Evolutionary conservation across 1,140 invertebrate genomes (phyloP).

Genomic region (Vanessa tameamea): DNA sequence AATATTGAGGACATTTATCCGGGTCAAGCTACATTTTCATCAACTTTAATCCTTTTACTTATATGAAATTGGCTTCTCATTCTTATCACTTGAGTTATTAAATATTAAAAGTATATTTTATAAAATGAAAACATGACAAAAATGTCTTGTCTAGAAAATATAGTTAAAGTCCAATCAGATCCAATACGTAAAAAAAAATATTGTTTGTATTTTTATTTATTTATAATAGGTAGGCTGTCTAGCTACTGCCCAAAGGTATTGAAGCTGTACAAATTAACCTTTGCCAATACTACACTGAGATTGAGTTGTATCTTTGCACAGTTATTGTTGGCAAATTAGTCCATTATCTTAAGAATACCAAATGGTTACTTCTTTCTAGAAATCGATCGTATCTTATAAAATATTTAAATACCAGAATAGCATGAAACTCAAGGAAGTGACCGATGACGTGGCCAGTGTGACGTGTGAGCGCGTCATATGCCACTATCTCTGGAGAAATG

Average conservation of each 20-base stretch:
- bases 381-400: slow-evolving; percentile 1
- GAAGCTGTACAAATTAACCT: too few species aligned
- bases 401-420: background rate
- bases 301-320: too few species aligned
- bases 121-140: too few species aligned
- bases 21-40: slow-evolving; percentile 35
- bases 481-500: slow-evolving; percentile 42
- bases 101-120: background rate
- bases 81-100: background rate
- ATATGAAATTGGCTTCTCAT: slow-evolving; percentile 14
- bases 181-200: too few species aligned
- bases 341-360: background rate
- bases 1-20: slow-evolving; percentile 42
- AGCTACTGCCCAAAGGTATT: too few species aligned
- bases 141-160: too few species aligned
- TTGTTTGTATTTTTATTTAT: too few species aligned
- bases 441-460: slow-evolving; percentile 15
- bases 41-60: slow-evolving; percentile 31
- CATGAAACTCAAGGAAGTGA: background rate
- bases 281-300: too few species aligned
- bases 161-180: too few species aligned
- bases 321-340: too few species aligned
- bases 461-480: slow-evolving; percentile 16
- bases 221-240: too few species aligned
- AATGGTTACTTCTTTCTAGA: background rate